Conservation (phyloP, 1,140 invertebrate species). For the Drosophila cardini region DNA sequence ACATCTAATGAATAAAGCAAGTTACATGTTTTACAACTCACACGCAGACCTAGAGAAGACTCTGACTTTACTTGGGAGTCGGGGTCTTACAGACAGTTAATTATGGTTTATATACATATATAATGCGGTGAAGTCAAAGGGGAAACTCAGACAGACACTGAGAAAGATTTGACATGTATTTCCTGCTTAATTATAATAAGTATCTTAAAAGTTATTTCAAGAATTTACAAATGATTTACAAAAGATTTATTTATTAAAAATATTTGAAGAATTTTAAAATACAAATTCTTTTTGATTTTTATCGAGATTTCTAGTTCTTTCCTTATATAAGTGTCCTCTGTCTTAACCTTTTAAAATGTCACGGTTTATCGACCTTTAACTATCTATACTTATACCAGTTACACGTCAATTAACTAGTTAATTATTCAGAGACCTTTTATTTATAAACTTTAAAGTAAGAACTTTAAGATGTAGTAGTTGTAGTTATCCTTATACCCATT, state of each 20-base stretch:
- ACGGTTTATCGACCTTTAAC: neutral
- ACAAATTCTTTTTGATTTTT: neutral
- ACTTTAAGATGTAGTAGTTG: neutral
- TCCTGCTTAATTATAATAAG: constrained; percentile 5
- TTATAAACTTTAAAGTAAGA: neutral
- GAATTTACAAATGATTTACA: neutral
- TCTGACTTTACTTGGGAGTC: neutral
- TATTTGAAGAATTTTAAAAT: neutral
- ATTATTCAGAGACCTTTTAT: neutral
- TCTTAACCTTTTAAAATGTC: constrained; percentile 1
- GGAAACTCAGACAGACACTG: constrained; percentile 2
- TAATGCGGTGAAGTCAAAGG: neutral
- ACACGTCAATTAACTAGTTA: neutral
- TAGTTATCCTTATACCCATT: too few relatives aligned
- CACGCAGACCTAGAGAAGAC: constrained; percentile 32
- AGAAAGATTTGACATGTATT: constrained; percentile 20
- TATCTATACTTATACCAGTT: neutral
- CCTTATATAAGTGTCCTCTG: neutral
- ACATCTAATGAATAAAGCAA: constrained; percentile 24
- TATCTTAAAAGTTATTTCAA: neutral
- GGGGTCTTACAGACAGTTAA: constrained; percentile 16
- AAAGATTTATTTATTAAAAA: neutral
- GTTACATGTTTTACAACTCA: neutral
- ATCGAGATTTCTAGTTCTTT: neutral
- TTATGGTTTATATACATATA: constrained; percentile 16